Percentiles rank a stretch among this genome's conserved stretches.
Conservation (phyloP, 2,888 invertebrate species). For the Ctena decussata region DNA sequence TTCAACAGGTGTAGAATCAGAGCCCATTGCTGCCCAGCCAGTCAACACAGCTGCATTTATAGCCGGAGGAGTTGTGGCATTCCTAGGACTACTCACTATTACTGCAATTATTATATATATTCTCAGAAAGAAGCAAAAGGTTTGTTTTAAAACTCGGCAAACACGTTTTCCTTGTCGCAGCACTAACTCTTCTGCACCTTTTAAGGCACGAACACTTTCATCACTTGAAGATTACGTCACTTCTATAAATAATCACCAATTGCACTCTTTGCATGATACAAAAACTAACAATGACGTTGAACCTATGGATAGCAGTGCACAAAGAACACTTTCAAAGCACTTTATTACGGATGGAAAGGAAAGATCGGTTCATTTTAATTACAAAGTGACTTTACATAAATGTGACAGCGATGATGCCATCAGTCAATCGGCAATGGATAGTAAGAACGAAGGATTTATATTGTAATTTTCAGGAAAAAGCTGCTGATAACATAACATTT, state of each 20-base stretch:
- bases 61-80: constrained; percentile 46
- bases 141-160: constrained; percentile 41
- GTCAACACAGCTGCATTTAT: constrained; percentile 28
- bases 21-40: constrained; percentile 9
- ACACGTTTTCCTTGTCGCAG: constrained; percentile 40
- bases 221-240: neutral
- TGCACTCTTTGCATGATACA: neutral
- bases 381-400: constrained; percentile 59
- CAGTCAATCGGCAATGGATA: neutral
- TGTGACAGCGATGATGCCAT: constrained; percentile 27
- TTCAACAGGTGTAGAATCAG: neutral
- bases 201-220: neutral
- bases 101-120: constrained; percentile 31
- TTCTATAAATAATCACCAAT: neutral
- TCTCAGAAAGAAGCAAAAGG: constrained; percentile 44
- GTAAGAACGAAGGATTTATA: neutral
- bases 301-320: neutral
- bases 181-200: neutral
- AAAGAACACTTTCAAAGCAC: constrained; percentile 15
- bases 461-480: no score
- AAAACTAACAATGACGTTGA: neutral
- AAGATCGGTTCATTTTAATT: constrained; percentile 56
- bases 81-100: constrained; percentile 31
- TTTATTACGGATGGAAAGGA: constrained; percentile 46
- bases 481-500: no score